These are phyloP conservation scores for Piaya cayana DNA, from an alignment of 2,113 vertebrate genomes.

Conservation along the genomic window DNA sequence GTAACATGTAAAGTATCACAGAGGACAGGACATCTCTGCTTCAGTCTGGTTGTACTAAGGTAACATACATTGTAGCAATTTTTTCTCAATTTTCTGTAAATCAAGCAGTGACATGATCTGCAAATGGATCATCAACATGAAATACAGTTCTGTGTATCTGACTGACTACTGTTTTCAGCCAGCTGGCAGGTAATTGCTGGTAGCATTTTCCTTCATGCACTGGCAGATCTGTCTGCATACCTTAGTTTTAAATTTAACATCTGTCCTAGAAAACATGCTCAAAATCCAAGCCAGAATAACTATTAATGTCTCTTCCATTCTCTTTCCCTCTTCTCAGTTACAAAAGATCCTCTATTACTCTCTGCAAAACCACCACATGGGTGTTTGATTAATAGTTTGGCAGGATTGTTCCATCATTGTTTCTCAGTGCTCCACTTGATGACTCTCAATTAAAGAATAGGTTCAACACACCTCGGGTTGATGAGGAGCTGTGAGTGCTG, in stretches of 20 bases:
- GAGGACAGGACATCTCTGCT: background rate
- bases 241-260: background rate
- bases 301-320: background rate
- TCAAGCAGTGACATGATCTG: background rate
- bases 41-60: background rate
- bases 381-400: background rate
- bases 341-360: background rate
- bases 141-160: background rate
- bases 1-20: rapidly evolving
- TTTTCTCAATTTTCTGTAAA: background rate
- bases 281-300: background rate
- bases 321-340: background rate
- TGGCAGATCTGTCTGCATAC: background rate
- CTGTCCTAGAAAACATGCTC: background rate
- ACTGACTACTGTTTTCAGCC: background rate
- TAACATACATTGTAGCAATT: background rate
- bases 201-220: background rate
- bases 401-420: background rate
- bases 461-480: background rate
- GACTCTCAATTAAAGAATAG: background rate
- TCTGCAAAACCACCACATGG: background rate
- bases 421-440: background rate
- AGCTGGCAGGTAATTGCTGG: background rate
- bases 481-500: background rate
- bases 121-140: background rate